These are phyloP conservation scores for Gambusia affinis DNA, from an alignment of 2,113 vertebrate species.

Conservation along the genomic window DNA sequence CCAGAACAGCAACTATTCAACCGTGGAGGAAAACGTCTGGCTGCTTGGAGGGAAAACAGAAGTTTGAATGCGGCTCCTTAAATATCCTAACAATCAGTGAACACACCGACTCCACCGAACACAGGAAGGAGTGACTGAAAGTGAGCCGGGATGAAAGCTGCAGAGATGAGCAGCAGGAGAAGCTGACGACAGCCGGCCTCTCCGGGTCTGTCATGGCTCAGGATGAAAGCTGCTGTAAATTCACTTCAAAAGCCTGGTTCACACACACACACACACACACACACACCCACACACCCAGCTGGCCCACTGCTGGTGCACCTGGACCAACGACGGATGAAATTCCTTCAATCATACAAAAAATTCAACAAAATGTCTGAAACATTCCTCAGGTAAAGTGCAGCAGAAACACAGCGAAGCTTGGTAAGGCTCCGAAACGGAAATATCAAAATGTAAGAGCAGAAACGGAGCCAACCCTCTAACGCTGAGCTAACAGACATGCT, in stretches of 20 bases:
- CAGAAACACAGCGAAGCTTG: neutral
- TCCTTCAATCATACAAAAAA: neutral
- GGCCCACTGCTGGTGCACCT: constrained; percentile 32
- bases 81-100: too few species aligned
- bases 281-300: neutral
- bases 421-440: too few species aligned
- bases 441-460: too few species aligned
- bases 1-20: too few species aligned
- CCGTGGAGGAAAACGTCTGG: too few species aligned
- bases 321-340: constrained; percentile 42
- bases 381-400: neutral
- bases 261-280: neutral
- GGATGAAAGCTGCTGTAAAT: constrained; percentile 47
- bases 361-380: constrained; percentile 1
- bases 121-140: too few species aligned
- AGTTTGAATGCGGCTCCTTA: too few species aligned
- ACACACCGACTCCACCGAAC: too few species aligned
- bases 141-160: neutral
- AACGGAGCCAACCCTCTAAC: too few species aligned
- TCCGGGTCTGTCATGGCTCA: constrained; percentile 11
- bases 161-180: constrained; percentile 16
- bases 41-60: too few species aligned
- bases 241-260: constrained; percentile 25
- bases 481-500: too few species aligned
- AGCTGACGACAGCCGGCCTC: constrained; percentile 31